Evolutionary conservation across 2,888 invertebrate genomes (phyloP).

Genomic region (Schrankia costaestrigalis): DNA sequence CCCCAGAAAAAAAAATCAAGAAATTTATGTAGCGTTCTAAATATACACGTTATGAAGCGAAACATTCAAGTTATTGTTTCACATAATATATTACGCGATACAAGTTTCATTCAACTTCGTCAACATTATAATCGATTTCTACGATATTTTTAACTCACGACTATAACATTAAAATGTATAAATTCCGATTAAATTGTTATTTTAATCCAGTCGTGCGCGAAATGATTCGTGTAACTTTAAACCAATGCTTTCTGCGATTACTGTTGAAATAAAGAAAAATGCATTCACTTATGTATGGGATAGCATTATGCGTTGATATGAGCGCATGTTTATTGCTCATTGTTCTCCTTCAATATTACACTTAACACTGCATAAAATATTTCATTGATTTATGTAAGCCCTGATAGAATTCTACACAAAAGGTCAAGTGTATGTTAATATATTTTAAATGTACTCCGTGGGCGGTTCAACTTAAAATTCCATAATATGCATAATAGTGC

Average conservation of each 20-base stretch:
- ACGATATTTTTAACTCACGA: slow-evolving; percentile 29
- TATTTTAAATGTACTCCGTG: slow-evolving; percentile 30
- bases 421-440: slow-evolving; percentile 50
- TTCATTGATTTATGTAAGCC: slow-evolving; percentile 53
- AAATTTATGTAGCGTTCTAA: too few relatives aligned
- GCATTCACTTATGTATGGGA: slow-evolving; percentile 48
- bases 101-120: not conserved
- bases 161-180: slow-evolving; percentile 32
- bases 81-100: not conserved
- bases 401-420: slow-evolving; percentile 51
- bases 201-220: slow-evolving; percentile 38
- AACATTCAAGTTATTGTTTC: too few relatives aligned
- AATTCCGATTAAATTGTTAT: slow-evolving; percentile 30
- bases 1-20: too few relatives aligned
- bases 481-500: slow-evolving; percentile 16
- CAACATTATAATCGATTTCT: slow-evolving; percentile 8
- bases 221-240: slow-evolving; percentile 44
- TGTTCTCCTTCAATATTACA: slow-evolving; percentile 64
- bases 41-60: too few relatives aligned
- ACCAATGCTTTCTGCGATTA: slow-evolving; percentile 34
- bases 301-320: slow-evolving; percentile 69
- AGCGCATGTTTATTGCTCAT: slow-evolving; percentile 70
- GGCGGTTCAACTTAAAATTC: slow-evolving; percentile 28
- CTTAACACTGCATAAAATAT: slow-evolving; percentile 62
- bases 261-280: slow-evolving; percentile 64